phyloP scores from a whole-genome alignment of 1,140 invertebrate genomes.

The Reticulitermes speratus region DNA sequence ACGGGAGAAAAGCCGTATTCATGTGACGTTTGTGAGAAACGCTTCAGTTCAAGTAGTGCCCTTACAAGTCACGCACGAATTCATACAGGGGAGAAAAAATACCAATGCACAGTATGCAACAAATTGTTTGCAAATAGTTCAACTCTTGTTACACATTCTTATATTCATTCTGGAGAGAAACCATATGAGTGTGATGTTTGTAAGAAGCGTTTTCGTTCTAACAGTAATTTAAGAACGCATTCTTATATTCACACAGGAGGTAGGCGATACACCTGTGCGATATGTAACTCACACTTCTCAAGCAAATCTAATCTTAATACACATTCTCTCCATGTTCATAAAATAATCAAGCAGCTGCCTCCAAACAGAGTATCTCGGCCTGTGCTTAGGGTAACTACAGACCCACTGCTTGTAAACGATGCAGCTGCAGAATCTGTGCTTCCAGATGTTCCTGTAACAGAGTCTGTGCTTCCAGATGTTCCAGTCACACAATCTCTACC shows the following conservation, averaged over 20 bases:
- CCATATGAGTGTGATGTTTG: conserved; percentile 21
- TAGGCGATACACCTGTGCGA: not conserved
- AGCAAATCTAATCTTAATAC: not conserved
- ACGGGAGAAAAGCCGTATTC: conserved; percentile 59
- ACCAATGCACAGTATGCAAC: conserved; percentile 13
- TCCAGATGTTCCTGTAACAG: too few species aligned
- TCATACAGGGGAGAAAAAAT: conserved; percentile 12
- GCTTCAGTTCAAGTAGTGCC: not conserved
- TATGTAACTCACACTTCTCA: not conserved
- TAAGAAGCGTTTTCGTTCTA: conserved; percentile 14
- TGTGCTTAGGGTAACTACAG: too few species aligned
- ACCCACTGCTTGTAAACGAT: too few species aligned
- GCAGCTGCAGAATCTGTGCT: too few species aligned
- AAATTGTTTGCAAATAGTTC: not conserved
- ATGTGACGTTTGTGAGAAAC: conserved; percentile 51
- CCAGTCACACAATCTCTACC: too few species aligned
- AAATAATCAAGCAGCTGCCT: not conserved
- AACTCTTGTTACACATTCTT: conserved; percentile 3
- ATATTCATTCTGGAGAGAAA: not conserved
- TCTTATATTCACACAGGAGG: not conserved
- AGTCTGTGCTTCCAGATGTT: too few species aligned
- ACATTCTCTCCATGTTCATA: not conserved
- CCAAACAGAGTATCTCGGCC: too few species aligned
- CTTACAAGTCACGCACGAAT: not conserved
- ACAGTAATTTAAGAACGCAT: conserved; percentile 4